Percentiles rank a stretch among this genome's conserved stretches.
Evolutionary conservation across 2,113 vertebrate genomes (phyloP).

Genomic region (Oryzias javanicus): DNA sequence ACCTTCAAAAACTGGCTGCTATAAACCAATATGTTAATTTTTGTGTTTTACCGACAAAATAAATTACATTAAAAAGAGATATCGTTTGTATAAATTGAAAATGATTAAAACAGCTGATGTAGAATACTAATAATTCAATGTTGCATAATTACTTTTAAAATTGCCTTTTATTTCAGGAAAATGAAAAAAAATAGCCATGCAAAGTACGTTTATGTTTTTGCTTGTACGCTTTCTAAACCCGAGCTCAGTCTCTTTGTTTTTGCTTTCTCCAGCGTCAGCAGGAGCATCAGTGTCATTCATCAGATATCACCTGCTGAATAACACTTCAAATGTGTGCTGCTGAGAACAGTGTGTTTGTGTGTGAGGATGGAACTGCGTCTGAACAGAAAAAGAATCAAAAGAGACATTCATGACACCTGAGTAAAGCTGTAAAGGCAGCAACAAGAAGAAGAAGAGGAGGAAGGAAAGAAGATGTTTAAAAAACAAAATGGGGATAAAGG

Average conservation of each 20-base stretch:
- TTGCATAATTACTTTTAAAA: neutral
- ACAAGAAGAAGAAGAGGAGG: constrained; percentile 27
- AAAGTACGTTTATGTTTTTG: too few relatives aligned
- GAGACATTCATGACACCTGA: constrained; percentile 24
- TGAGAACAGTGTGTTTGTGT: neutral
- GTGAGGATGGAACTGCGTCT: constrained; percentile 2
- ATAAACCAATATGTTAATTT: too few relatives aligned
- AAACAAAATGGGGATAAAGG: constrained; percentile 9
- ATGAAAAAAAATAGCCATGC: too few relatives aligned
- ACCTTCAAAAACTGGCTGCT: too few relatives aligned
- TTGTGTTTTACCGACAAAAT: too few relatives aligned
- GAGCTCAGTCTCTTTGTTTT: neutral
- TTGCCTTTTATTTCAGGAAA: too few relatives aligned
- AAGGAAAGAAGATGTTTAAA: constrained; percentile 23
- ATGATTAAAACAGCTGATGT: neutral
- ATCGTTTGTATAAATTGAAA: too few relatives aligned
- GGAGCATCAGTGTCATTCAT: constrained; percentile 24
- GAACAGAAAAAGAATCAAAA: constrained; percentile 9
- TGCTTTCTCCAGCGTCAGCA: constrained; percentile 5
- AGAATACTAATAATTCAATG: neutral
- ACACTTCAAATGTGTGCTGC: constrained; percentile 11
- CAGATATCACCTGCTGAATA: constrained; percentile 4
- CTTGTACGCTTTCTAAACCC: neutral
- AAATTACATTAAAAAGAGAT: too few relatives aligned
- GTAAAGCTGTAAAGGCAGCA: constrained; percentile 27